These are phyloP conservation scores for Parnassius orleans DNA, from an alignment of 2,888 invertebrate genomes.

Conservation along the genomic window DNA sequence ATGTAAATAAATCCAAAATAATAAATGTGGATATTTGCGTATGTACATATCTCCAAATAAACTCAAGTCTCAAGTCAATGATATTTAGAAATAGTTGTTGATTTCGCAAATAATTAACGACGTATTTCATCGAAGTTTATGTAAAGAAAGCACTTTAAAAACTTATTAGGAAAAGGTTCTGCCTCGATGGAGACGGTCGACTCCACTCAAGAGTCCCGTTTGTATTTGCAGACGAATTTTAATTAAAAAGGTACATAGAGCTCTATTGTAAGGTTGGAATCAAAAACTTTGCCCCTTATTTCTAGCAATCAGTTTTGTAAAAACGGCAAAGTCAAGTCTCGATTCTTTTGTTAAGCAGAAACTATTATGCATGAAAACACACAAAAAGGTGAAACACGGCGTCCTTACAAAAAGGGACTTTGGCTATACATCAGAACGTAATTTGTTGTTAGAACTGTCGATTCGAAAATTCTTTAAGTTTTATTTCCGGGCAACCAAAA, in stretches of 20 bases:
- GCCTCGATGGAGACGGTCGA: slow-evolving; percentile 17
- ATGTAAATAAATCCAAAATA: too few relatives aligned
- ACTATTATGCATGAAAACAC: slow-evolving; percentile 51
- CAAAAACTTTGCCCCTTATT: slow-evolving; percentile 34
- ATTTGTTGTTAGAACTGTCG: neutral
- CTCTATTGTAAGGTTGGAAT: slow-evolving; percentile 26
- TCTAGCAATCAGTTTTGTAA: slow-evolving; percentile 35
- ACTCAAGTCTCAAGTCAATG: too few relatives aligned
- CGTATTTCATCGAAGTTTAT: slow-evolving; percentile 21
- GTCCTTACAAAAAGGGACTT: slow-evolving; percentile 30
- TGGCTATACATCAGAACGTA: slow-evolving; percentile 32
- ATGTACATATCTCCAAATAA: too few relatives aligned
- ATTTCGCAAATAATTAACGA: slow-evolving; percentile 13
- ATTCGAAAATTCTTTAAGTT: too few relatives aligned
- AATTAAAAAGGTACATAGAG: slow-evolving; percentile 21
- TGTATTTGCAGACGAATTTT: slow-evolving; percentile 29
- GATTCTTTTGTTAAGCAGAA: slow-evolving; percentile 52
- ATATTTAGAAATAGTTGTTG: neutral
- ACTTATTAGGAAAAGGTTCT: slow-evolving; percentile 23
- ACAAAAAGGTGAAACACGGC: slow-evolving; percentile 42
- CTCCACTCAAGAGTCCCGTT: slow-evolving; percentile 21
- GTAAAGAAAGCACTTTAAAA: slow-evolving; percentile 24
- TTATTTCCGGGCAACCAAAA: too few relatives aligned
- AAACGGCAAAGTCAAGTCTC: slow-evolving; percentile 32
- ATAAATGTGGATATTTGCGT: too few relatives aligned